Conservation (phyloP, 2,797 vertebrate species). For the Chelidonichthys spinosus region DNA sequence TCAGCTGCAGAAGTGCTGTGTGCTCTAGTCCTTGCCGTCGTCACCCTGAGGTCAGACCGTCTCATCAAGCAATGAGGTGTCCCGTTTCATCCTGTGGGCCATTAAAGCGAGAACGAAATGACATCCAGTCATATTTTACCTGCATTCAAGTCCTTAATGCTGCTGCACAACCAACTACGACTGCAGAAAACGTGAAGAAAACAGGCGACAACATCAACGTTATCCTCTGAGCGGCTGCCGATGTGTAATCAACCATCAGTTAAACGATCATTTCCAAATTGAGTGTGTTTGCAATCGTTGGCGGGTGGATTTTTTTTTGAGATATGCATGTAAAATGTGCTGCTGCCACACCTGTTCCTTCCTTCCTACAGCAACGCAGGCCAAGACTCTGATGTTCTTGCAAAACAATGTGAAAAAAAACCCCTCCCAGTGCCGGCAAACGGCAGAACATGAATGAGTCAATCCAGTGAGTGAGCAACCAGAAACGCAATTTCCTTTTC, state of each 20-base stretch:
- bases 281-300: constrained; percentile 32
- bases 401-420: constrained; percentile 45
- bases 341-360: constrained; percentile 84
- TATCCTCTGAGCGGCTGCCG: constrained; percentile 1
- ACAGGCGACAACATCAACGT: background rate
- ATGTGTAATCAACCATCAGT: constrained; percentile 40
- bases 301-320: constrained; percentile 34
- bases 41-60: constrained; percentile 35
- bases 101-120: constrained; percentile 26
- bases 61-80: constrained; percentile 13
- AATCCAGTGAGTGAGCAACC: constrained; percentile 5
- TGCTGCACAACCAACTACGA: background rate
- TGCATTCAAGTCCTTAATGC: background rate
- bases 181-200: constrained; percentile 12
- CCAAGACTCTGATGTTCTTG: constrained; percentile 61
- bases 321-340: constrained; percentile 62
- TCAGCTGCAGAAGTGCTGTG: constrained; percentile 55
- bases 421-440: constrained; percentile 30
- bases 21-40: constrained; percentile 38
- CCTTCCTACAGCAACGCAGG: constrained; percentile 71
- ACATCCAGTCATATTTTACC: background rate
- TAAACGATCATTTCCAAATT: constrained; percentile 34
- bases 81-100: constrained; percentile 24
- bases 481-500: background rate
- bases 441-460: constrained; percentile 46